Evolutionary conservation across 1,140 invertebrate species (phyloP).

Genomic region (Adoxophyes honmai): DNA sequence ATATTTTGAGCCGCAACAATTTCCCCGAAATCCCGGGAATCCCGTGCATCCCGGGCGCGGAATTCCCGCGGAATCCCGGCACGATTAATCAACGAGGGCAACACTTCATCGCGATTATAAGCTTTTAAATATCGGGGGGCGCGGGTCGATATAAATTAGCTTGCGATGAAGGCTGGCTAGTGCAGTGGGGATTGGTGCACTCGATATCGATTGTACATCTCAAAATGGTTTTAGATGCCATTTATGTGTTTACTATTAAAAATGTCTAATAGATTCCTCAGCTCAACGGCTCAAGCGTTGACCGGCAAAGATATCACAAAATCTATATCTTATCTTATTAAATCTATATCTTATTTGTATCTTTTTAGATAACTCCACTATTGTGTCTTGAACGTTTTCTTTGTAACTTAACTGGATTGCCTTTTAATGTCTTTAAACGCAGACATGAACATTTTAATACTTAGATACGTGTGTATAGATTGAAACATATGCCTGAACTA

Average conservation of each 20-base stretch:
- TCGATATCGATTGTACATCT: background rate
- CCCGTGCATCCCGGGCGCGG: slow-evolving; percentile 28
- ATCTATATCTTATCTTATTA: too few relatives aligned
- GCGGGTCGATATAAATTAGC: slow-evolving; percentile 63
- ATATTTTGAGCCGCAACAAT: slow-evolving; percentile 21
- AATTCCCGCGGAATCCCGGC: slow-evolving; percentile 22
- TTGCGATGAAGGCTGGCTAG: slow-evolving; percentile 46
- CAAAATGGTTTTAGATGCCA: background rate
- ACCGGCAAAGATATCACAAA: too few relatives aligned
- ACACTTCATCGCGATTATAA: slow-evolving; percentile 72
- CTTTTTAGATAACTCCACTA: too few relatives aligned
- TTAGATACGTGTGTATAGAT: too few relatives aligned
- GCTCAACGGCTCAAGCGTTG: too few relatives aligned
- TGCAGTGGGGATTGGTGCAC: slow-evolving; percentile 22
- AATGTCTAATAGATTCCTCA: too few relatives aligned
- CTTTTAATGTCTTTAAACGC: too few relatives aligned
- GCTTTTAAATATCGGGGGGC: slow-evolving; percentile 57
- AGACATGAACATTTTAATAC: too few relatives aligned
- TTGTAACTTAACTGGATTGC: too few relatives aligned
- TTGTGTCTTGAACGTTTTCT: too few relatives aligned
- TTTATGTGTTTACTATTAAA: background rate
- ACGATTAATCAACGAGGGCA: slow-evolving; percentile 59
- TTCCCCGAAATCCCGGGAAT: slow-evolving; percentile 22
- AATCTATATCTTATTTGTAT: too few relatives aligned
- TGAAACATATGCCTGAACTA: too few relatives aligned